Base-by-base conservation (phyloP, 2,113 vertebrate species). In the Calyptomena viridis region DNA sequence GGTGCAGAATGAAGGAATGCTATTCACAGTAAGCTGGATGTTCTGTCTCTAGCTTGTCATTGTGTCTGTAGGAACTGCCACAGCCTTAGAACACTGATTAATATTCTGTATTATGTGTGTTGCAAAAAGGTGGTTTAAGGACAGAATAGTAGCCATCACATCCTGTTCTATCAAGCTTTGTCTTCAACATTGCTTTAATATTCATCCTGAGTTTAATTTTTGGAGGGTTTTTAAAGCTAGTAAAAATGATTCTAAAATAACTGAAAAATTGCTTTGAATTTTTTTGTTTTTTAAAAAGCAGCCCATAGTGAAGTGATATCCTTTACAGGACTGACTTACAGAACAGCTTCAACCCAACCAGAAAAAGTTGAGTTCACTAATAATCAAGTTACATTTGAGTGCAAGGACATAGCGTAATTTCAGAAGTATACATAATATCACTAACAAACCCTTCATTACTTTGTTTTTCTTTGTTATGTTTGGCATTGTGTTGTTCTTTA, bases 41-140 rank as follows among this genome's bases (percentile, higher is more conserved):
- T 89, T 94, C 87, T 55, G 74, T 94, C 79, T 93, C 62, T 85
- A 95, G 96, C 89, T 97, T 97, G 80, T 89, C 91, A 84, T 56
- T 81, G 72, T 78, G 74, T 92, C 88, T 94, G 89, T 89, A 87
- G 58, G 79, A 94, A 81, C 87, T 76, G 85, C 83, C 83, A 93
- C 84, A 49, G 53, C 82, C 71, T 95, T 72, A 93, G 82, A 96
- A 92, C 60, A 49, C 60, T 78, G 84, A 93, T 90, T 96, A 94
- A 93, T 96, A 95, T 92, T 94, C 91, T 79, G 33, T 87, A 90
- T 90, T 83, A 44, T 49, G 47, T 64, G 23, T 68, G 46, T 84
- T 77, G 69, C 73, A 90, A 78, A 87, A 90, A 96, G 92, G 87
- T 95, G 42, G 31, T 84, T 94, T 96, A 88, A 96, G 86, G 90